Evolutionary conservation across 2,888 invertebrate species (phyloP).

Genomic region (Xestia sexstrigata): DNA sequence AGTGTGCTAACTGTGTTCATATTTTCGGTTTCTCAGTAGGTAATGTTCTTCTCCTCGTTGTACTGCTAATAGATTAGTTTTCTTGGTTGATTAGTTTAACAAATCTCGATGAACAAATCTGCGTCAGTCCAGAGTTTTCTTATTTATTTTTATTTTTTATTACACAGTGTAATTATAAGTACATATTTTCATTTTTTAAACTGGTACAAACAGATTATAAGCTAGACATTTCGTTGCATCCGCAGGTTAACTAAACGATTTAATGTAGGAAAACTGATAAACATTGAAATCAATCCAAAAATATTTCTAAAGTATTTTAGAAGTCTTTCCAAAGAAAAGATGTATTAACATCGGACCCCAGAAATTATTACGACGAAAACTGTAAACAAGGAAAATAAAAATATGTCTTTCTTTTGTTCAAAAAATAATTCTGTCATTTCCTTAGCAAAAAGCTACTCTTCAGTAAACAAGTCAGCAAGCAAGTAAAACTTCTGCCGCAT

Average conservation of each 20-base stretch:
- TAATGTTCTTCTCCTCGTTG: neutral
- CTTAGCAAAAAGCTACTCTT: conserved; percentile 58
- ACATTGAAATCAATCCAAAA: neutral
- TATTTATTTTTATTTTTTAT: neutral
- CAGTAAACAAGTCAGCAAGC: conserved; percentile 68
- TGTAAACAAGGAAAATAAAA: conserved; percentile 5
- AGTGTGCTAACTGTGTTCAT: neutral
- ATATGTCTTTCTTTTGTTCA: conserved; percentile 13
- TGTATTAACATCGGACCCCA: neutral
- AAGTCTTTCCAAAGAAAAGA: neutral
- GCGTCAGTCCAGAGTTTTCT: neutral
- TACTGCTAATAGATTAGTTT: conserved; percentile 17
- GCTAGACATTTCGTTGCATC: neutral
- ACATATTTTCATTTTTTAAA: neutral
- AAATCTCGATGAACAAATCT: no score
- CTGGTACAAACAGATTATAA: neutral
- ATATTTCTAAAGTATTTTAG: neutral
- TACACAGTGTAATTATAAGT: neutral
- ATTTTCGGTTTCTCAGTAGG: conserved; percentile 10
- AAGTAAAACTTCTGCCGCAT: conserved; percentile 78
- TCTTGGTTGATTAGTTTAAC: conserved; percentile 25
- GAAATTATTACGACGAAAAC: conserved; percentile 22
- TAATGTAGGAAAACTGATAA: neutral
- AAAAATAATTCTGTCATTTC: conserved; percentile 49
- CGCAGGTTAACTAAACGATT: neutral